These are phyloP conservation scores for Dicyrtoma fusca DNA, from an alignment of 2,888 invertebrate genomes.

Conservation along the genomic window DNA sequence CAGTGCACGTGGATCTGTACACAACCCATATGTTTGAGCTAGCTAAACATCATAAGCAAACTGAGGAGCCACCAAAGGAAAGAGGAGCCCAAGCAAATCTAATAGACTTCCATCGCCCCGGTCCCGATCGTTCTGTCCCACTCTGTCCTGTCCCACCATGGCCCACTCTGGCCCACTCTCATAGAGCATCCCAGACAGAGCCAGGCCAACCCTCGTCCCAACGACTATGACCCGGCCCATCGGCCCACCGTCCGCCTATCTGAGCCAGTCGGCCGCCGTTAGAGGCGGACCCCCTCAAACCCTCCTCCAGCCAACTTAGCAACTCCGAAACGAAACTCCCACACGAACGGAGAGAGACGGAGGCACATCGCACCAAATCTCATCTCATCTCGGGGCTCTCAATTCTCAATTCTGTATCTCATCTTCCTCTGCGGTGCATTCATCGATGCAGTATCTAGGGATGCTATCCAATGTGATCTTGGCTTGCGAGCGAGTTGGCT, in stretches of 20 bases:
- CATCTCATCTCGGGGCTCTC: too few relatives aligned
- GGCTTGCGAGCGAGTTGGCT: too few relatives aligned
- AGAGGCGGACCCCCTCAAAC: constrained; percentile 25
- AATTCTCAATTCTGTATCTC: too few relatives aligned
- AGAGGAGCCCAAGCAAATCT: constrained; percentile 34
- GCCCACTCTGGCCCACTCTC: constrained; percentile 7
- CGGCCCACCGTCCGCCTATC: constrained; percentile 27
- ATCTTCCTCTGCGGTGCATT: too few relatives aligned
- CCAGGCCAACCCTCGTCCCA: constrained; percentile 7
- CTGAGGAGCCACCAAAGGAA: constrained; percentile 43
- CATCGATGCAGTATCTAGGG: too few relatives aligned
- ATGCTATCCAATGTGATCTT: too few relatives aligned
- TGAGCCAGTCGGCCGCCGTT: constrained; percentile 19
- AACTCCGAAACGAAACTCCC: constrained; percentile 27
- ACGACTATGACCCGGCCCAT: constrained; percentile 14
- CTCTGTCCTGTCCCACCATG: constrained; percentile 35
- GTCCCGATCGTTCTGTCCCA: constrained; percentile 9
- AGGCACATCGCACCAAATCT: too few relatives aligned
- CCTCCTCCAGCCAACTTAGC: constrained; percentile 42
- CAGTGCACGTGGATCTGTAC: constrained; percentile 57
- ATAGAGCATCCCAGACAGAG: too few relatives aligned
- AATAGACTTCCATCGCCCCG: constrained; percentile 35
- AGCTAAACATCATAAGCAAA: constrained; percentile 57
- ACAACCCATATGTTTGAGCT: constrained; percentile 56
- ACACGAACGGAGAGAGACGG: too few relatives aligned